Base-by-base conservation (phyloP, 2,888 invertebrate genomes). In the Troilus luridus region DNA sequence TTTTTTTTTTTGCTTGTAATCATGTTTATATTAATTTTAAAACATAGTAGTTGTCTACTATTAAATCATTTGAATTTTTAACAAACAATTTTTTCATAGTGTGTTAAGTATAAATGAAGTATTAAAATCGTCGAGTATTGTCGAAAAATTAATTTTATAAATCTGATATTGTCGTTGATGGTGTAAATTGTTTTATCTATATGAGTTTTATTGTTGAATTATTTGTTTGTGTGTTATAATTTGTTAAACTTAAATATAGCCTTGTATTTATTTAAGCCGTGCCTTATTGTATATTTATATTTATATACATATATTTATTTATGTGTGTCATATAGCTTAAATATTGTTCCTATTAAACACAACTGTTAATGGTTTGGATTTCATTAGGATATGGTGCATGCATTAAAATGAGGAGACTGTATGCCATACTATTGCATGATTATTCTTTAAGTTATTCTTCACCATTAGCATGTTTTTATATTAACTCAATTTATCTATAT, bases 111-210 rank as follows among this genome's bases (percentile, higher is more conserved):
- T 77, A 8, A 17, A 41, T 41, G 41, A 27, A 77, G 27, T 77
- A 77, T 77, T 77, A 77, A 19, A 77, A 77, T 8, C 21, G 41
- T 7, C 8, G 41, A 17, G 6, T 17, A 77, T 41, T 17, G 72
- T 77, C 41, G 6, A 72, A 72, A 27, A 72, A 67, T 24, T 27
- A 77, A 41, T 41, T 41, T 41, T 41, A 67, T 64, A 19, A 77
- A 10, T 58, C 58, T 90, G 67, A 56, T 7, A 85, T 85, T 85
- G 56, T 85, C 41, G 85, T n/a, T 85, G 56, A 85, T 88, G 60
- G 62, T 88, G 88, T 88, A 41, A 17, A 59, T 64, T 21, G 64
- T 62, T 88, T 88, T 88, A 62, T 88, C 21, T 88, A 88, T 88
- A 21, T 62, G 62, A 88, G 1, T 60, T 88, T 88, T 60, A n/a